A percentile compares a stretch with the other conserved stretches of the same genome.
phyloP scores from a whole-genome alignment of 2,888 invertebrate genomes.

The Amphipyra tragopoginis region DNA sequence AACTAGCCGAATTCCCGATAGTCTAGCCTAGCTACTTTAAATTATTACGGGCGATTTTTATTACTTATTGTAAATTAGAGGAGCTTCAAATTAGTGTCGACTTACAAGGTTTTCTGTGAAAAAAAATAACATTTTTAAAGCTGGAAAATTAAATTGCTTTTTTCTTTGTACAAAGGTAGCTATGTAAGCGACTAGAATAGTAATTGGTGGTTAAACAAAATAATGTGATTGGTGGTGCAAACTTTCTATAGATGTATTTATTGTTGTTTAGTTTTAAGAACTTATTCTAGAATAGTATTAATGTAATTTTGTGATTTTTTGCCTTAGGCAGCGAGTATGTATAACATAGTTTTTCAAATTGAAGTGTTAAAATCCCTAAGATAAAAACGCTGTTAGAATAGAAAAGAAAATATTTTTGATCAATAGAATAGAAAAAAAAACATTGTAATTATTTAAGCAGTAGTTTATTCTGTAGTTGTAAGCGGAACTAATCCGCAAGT shows the following conservation, averaged over 20 bases:
- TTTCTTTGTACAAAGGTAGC: constrained; percentile 70
- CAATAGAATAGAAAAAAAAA: constrained; percentile 75
- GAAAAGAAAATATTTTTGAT: constrained; percentile 59
- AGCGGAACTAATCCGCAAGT: constrained; percentile 74
- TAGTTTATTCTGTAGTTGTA: constrained; percentile 79
- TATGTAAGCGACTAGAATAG: constrained; percentile 74
- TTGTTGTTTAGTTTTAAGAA: constrained; percentile 81
- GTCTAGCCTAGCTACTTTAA: constrained; percentile 78
- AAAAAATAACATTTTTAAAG: constrained; percentile 55
- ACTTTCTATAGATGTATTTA: constrained; percentile 81
- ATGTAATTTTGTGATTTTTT: constrained; percentile 69
- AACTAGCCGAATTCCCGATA: constrained; percentile 70
- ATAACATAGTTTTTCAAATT: constrained; percentile 59
- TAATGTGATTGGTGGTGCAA: constrained; percentile 88
- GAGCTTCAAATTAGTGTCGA: constrained; percentile 76
- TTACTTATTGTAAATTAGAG: constrained; percentile 77
- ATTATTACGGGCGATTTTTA: constrained; percentile 79
- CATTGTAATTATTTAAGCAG: constrained; percentile 68
- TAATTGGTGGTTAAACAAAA: constrained; percentile 75
- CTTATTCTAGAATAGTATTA: constrained; percentile 65
- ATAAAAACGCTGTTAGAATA: constrained; percentile 69
- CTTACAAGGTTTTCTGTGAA: constrained; percentile 61
- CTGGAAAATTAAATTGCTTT: constrained; percentile 61
- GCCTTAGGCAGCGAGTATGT: constrained; percentile 75
- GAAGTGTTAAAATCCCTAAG: constrained; percentile 58